Percentiles rank a stretch among this genome's conserved stretches.
Conservation (phyloP, 2,797 vertebrate genomes). For the Hipposideros larvatus region DNA sequence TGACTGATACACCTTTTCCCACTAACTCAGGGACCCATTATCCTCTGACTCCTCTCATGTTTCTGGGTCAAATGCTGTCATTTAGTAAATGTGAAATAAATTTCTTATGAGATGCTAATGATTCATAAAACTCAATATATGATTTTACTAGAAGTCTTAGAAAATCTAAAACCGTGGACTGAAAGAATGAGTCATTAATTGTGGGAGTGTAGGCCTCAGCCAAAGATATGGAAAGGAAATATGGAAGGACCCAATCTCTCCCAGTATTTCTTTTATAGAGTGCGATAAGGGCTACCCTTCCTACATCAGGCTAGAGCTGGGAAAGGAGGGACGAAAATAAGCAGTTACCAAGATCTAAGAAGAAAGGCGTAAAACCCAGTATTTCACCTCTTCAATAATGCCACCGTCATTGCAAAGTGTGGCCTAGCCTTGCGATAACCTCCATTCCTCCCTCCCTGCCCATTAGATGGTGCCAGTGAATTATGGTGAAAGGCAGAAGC, state of each 20-base stretch:
- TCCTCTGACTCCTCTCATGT: neutral
- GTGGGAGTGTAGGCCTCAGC: neutral
- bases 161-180: constrained; percentile 20
- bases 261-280: neutral
- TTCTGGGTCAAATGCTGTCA: constrained; percentile 53
- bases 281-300: neutral
- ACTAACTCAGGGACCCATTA: neutral
- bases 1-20: neutral
- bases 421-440: neutral
- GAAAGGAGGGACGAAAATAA: neutral
- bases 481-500: constrained; percentile 64
- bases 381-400: constrained; percentile 39
- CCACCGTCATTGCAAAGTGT: neutral
- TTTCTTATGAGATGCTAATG: constrained; percentile 60
- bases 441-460: neutral
- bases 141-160: constrained; percentile 21
- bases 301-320: no score
- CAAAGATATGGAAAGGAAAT: neutral
- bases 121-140: constrained; percentile 40
- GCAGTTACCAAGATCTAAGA: neutral
- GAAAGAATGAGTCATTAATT: constrained; percentile 49
- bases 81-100: constrained; percentile 54
- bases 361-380: neutral
- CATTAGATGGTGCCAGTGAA: constrained; percentile 68
- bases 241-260: neutral